Evolutionary conservation across 2,888 invertebrate species (phyloP).

Genomic region (Cerastis leucographa): DNA sequence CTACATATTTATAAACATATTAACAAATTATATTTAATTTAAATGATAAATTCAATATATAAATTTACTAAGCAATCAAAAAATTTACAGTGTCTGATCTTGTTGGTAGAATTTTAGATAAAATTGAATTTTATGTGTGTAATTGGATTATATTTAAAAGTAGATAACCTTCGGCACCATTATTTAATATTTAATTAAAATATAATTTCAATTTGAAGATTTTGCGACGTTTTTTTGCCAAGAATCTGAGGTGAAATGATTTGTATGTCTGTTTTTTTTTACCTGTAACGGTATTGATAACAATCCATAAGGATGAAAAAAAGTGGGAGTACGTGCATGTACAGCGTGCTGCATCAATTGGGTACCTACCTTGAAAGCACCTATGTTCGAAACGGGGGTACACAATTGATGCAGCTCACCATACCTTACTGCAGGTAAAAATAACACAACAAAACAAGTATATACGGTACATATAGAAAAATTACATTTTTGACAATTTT

Average conservation of each 20-base stretch:
- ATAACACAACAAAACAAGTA: too few relatives aligned
- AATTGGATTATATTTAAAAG: background rate
- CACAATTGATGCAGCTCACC: too few relatives aligned
- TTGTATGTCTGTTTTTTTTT: background rate
- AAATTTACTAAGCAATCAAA: background rate
- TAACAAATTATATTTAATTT: background rate
- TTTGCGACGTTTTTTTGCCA: background rate
- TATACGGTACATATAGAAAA: too few relatives aligned
- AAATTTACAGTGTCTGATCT: background rate
- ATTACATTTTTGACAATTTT: too few relatives aligned
- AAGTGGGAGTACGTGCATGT: background rate
- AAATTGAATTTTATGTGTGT: background rate
- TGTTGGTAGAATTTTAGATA: background rate
- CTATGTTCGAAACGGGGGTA: too few relatives aligned
- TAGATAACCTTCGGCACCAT: constrained; percentile 28
- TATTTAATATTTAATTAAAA: background rate
- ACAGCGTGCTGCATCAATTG: too few relatives aligned
- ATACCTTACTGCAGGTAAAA: too few relatives aligned
- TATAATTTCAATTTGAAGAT: constrained; percentile 6
- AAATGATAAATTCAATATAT: background rate
- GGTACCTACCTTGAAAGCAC: too few relatives aligned
- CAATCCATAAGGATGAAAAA: background rate
- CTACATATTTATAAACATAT: background rate
- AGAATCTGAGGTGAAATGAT: background rate
- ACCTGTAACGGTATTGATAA: background rate